phyloP scores from a whole-genome alignment of 2,888 invertebrate genomes.

The Emmelina monodactyla region DNA sequence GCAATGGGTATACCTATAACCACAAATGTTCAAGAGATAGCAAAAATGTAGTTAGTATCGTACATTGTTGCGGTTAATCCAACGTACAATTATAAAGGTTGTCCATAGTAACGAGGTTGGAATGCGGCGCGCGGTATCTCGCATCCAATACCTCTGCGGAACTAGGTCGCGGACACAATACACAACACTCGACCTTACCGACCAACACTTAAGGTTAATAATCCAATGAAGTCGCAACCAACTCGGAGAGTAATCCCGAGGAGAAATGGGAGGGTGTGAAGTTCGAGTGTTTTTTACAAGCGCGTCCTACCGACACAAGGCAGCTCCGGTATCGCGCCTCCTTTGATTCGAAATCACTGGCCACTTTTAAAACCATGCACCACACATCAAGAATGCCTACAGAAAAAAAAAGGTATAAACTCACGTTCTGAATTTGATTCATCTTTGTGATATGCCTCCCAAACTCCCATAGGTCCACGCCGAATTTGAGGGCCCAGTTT shows the following conservation, averaged over 20 bases:
- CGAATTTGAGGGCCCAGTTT: constrained; percentile 91
- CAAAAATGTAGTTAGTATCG: no score
- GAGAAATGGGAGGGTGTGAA: not conserved
- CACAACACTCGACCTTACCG: not conserved
- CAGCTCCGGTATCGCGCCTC: no score
- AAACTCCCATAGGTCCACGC: constrained; percentile 89
- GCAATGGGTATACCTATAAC: no score
- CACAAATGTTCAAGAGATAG: not conserved
- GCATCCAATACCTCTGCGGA: not conserved
- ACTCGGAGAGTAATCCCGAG: not conserved
- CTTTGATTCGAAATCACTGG: no score
- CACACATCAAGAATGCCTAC: no score
- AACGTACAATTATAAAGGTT: not conserved
- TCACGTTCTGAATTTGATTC: constrained; percentile 87
- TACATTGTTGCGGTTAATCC: not conserved
- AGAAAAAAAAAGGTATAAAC: no score
- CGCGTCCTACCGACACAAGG: not conserved
- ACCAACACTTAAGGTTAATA: not conserved
- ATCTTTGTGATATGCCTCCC: constrained; percentile 87
- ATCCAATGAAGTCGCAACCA: not conserved
- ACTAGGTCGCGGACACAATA: not conserved
- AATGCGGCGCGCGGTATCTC: not conserved
- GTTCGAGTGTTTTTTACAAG: not conserved
- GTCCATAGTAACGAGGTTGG: not conserved
- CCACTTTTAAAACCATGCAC: no score